Base-by-base conservation (phyloP, 2,888 invertebrate species). In the Matsumyia berberina region DNA sequence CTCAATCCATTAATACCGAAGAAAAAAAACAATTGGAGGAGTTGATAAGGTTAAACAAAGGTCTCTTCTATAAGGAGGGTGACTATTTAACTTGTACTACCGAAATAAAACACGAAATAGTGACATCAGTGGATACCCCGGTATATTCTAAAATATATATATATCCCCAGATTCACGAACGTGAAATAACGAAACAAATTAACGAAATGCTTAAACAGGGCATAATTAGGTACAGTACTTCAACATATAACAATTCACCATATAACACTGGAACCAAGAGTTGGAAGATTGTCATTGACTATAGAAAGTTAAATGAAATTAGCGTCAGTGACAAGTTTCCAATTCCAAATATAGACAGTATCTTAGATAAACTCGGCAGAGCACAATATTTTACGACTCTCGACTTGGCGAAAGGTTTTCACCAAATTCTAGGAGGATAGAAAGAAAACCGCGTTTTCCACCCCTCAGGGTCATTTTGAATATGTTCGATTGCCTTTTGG, bases 371-470 rank as follows among this genome's bases (percentile, higher is more conserved):
- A 15, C n/a, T 53, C 6, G 39, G 58, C 11, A 58, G 6, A 17
- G 17, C 58, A 2, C 58, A 39, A 11, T 58, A 58, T 9, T 85
- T 53, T 53, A 9, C 53, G 1, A 53, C 53, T 2, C 12, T 53
- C 2, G 53, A 53, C n/a, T 12, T 12, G 11, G 39, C 39, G 11
- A 11, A 51, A 11, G 24, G 49, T 8, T 51, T 83, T 17, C 83
- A 80, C 55, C 83, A 81, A 57, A 76, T 80, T 12, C 8, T 44
- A 7, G 29, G 17, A 31, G 1, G 57, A 70, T 46, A 42, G 39
- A 11, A 37, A 42, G 2, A 80, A 80, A 55, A 80, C 67, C 0
- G 83, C 77, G 2, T 79, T 85, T 19, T 73, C 73, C 4, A 74
- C 69, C 0, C 49, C 69, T 11, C n/a, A 44, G 5, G 85, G 76